A percentile compares a stretch with the other conserved stretches of the same genome.
Evolutionary conservation across 2,113 vertebrate genomes (phyloP).

Genomic region (Toxotes jaculatrix): DNA sequence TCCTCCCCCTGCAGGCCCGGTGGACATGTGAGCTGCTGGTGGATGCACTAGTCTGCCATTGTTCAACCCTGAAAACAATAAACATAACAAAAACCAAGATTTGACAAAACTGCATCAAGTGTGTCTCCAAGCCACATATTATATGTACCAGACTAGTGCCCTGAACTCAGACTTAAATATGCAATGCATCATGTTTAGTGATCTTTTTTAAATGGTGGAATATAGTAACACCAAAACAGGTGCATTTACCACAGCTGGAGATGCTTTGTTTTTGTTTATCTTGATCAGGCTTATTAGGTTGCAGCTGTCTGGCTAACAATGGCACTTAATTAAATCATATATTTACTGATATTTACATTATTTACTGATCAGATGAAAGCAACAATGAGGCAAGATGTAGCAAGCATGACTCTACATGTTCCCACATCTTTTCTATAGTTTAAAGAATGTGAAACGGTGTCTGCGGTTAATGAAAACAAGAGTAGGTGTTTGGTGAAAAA

Average conservation of each 20-base stretch:
- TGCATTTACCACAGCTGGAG: neutral
- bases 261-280: neutral
- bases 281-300: neutral
- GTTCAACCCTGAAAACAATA: conserved; percentile 72
- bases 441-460: neutral
- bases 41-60: conserved; percentile 58
- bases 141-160: neutral
- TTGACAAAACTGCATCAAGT: neutral
- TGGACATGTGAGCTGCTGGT: conserved; percentile 85
- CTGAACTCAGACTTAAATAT: neutral
- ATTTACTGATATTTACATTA: neutral
- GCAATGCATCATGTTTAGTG: neutral
- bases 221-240: neutral
- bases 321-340: neutral
- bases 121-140: neutral
- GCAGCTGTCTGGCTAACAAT: neutral
- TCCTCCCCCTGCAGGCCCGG: conserved; percentile 84
- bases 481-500: neutral
- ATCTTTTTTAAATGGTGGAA: neutral
- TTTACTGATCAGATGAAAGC: too few relatives aligned
- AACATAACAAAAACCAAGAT: neutral
- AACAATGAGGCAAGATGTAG: neutral
- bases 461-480: neutral
- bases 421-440: neutral
- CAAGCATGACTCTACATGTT: too few relatives aligned